phyloP scores from a whole-genome alignment of 2,888 invertebrate species.

The Euphydryas editha region DNA sequence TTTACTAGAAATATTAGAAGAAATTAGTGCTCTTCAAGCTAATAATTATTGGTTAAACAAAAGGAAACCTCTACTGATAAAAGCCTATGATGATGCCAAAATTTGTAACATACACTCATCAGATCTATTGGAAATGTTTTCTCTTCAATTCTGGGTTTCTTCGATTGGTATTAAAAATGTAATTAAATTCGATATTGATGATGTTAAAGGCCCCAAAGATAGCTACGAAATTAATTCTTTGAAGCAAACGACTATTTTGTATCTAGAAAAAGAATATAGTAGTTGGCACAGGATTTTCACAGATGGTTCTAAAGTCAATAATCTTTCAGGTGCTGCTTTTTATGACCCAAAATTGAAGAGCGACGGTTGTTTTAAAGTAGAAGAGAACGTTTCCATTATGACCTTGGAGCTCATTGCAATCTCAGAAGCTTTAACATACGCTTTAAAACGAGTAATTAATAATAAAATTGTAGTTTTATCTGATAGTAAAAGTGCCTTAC shows the following conservation, averaged over 20 bases:
- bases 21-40: neutral
- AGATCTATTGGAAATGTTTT: neutral
- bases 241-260: neutral
- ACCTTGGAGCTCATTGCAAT: neutral
- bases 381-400: neutral
- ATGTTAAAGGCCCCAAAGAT: neutral
- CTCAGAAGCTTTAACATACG: neutral
- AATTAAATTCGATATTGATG: neutral
- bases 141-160: neutral
- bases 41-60: neutral
- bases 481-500: neutral
- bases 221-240: neutral
- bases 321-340: conserved; percentile 2
- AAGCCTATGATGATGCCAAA: neutral
- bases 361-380: neutral
- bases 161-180: neutral
- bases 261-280: neutral
- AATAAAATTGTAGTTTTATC: neutral
- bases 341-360: neutral
- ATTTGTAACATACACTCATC: neutral
- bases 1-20: neutral
- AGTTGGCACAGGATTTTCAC: neutral
- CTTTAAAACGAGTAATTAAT: neutral
- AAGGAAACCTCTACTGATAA: neutral
- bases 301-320: neutral